Evolutionary conservation across 2,888 invertebrate species (phyloP), one percentile per base, ranked within the genome.

Genomic region (Macrophya annulata): DNA sequence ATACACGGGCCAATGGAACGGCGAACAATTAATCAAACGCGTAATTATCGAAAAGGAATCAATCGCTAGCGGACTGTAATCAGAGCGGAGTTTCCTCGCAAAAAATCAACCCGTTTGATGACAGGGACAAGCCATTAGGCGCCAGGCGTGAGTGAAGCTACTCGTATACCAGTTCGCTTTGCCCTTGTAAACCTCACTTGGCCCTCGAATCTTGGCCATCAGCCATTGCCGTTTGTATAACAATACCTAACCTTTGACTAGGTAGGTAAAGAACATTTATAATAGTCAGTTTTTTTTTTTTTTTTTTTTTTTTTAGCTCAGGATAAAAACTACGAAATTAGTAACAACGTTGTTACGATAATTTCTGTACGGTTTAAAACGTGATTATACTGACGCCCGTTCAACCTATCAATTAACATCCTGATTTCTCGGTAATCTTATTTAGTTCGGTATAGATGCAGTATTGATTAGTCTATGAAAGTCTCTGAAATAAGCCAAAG

Each of bases 31-130:
- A 89, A 91, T 90, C 88, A 89, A 84, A 84, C 31, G 76, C 88
- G 90, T 90, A 92, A 92, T 92, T 91, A 92, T 90, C 90, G 92
- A 90, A 89, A 92, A 91, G 88, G 90, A 89, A 92, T 92, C 92
- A 92, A 92, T 92, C 91, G 90, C 89, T 25, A 37, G 68, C 48
- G 31, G 68, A 40, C 59, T 81, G 43, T 81, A 62, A 81, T 43
- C 81, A 81, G 43, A n/a, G 59, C 59, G 9, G 79, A 79, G 59
- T 51, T 76, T 21, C 76, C 51, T 45, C 77, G 40, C 15, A 81
- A 83, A 83, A 83, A 83, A 68, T 9, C 68, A 83, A 68, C 62
- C 81, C 81, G 79, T 81, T 59, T 68, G 83, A 68, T 62, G 83
- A 48, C 83, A 68, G 83, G 68, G 68, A 68, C 68, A 65, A 83